Base-by-base conservation (phyloP, 2,113 vertebrate species). In the Cavia porcellus region DNA sequence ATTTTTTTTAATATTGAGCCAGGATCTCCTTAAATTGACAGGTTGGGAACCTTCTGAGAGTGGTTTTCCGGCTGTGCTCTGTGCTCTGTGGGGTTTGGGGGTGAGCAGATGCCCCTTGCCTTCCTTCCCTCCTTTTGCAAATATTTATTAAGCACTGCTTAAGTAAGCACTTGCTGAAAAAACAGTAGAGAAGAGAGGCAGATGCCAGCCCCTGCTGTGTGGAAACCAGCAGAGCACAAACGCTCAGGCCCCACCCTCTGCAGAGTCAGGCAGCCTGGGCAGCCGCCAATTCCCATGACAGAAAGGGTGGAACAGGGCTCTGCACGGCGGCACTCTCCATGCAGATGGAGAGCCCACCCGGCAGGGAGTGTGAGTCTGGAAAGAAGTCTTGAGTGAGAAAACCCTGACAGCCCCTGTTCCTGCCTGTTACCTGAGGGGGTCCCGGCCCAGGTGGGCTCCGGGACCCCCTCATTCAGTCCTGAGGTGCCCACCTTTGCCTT, bases 401-500 rank as follows among this genome's bases (percentile, higher is more conserved):
- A 20, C 13, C 50, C 87, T 30, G 35, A 55, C 35, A 14, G 25
- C 10, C 11, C 75, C 38, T 55, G 7, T 20, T 30, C 45, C 24
- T 35, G 61, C 47, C 47, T 50, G 47, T 50, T 50, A 50, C 9
- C 47, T 50, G 47, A 50, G 47, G 47, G 5, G 47, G 47, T 50
- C 47, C 47, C 47, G 47, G 28, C 72, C 19, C 70, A 42, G 25
- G 20, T 79, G 17, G 79, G 66, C 38, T 19, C 4, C 55, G 25
- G 35, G n/a, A 7, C 0, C 25, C n/a, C n/a, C n/a, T 4, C 0
- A 19, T 50, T 52, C 57, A 20, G 6, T 15, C 59, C 68, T 52
- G 57, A 55, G 84, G 57, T 86, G 62, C 75, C 28, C 38, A 25
- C 52, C 57, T 97, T 84, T 95, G 22, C 3, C 14, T 96, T 4